Evolutionary conservation across 2,888 invertebrate species (phyloP), one percentile per base, ranked within the genome.

Genomic region (Lacanobia oleracea): DNA sequence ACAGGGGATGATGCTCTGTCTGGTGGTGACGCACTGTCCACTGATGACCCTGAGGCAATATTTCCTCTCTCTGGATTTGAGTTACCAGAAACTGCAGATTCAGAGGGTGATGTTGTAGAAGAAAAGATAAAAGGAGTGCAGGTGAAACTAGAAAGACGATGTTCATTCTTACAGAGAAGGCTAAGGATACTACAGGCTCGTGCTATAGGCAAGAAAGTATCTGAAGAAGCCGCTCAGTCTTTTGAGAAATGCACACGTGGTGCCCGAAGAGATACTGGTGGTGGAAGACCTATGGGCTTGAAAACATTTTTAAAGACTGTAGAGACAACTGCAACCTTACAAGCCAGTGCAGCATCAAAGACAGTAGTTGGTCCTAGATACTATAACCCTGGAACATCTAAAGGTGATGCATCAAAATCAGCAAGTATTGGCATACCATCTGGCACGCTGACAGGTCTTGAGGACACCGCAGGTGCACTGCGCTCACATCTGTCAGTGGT

Each of bases 171-270:
- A 67, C 90, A 97, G 85, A 96, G 98, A 82, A 96, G 98, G 79
- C 93, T 98, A 74, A 96, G 98, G 18, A 98, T 98, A 89, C 93
- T 98, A 37, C 98, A 99, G 91, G 97, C 97, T 0, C 96, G 97
- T 67, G 95, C 97, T 50, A 96, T 98, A 90, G 98, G 98, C 8
- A 97, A 97, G 77, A 98, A 98, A 91, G 96, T 97, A 40, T 97
- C 98, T 66, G 97, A 98, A 83, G 98, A 99, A 92, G 97, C 98
- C 16, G 97, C 97, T 33, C 93, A 93, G 69, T 91, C 91, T 12
- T 95, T 95, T 89, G 98, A 98, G 8, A 97, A 98, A 68, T 97
- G 98, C 82, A 97, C 98, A 79, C 97, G 97, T 88, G 97, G 98
- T 40, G 97, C 98, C 77, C 96, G 97, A 43, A 96, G 96, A 86